A percentile compares a stretch with the other conserved stretches of the same genome.
Evolutionary conservation across 2,113 vertebrate genomes (phyloP).

Genomic region (Fulmarus glacialis): DNA sequence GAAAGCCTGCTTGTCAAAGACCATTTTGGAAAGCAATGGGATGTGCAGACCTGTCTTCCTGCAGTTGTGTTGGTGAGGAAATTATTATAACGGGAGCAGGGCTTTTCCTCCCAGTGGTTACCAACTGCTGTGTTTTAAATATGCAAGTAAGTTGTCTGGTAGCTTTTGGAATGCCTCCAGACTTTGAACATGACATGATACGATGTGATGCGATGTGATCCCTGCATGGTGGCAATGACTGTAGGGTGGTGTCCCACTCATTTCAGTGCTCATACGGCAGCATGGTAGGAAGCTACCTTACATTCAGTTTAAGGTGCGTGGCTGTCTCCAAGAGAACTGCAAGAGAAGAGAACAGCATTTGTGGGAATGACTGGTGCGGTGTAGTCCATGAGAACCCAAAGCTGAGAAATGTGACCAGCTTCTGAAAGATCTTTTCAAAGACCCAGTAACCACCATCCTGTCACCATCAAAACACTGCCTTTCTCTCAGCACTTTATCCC

Average conservation of each 20-base stretch:
- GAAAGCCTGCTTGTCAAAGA: not conserved
- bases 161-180: not conserved
- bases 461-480: not conserved
- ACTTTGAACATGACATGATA: not conserved
- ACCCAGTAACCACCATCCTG: not conserved
- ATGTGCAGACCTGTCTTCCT: not conserved
- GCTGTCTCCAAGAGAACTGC: not conserved
- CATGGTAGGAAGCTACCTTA: not conserved
- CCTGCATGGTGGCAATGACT: not conserved
- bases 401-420: fast-evolving
- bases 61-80: not conserved
- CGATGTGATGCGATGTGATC: fast-evolving
- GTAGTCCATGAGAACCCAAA: not conserved
- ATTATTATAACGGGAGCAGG: not conserved
- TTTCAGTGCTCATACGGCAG: not conserved
- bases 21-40: not conserved
- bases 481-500: not conserved
- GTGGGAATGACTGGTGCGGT: not conserved
- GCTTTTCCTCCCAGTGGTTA: not conserved
- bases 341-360: not conserved
- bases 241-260: fast-evolving
- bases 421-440: not conserved
- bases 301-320: not conserved
- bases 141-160: not conserved
- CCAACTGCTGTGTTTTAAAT: not conserved